Evolutionary conservation across 1,140 invertebrate species (phyloP).

Genomic region (Gryllus bimaculatus): DNA sequence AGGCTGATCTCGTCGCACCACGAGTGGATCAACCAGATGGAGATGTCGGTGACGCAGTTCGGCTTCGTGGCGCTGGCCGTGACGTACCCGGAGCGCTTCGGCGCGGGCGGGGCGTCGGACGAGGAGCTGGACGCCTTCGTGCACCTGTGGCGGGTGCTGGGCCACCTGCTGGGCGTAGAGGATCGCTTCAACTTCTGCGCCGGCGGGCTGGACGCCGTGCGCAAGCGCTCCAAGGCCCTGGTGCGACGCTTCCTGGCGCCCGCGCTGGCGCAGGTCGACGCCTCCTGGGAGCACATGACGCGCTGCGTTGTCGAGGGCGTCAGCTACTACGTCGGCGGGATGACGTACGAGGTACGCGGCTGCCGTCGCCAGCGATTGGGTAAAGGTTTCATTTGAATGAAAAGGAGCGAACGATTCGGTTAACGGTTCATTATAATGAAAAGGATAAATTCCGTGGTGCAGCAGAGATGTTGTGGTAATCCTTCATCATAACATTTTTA

Average conservation of each 20-base stretch:
- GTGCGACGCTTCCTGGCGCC: constrained; percentile 33
- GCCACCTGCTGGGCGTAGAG: constrained; percentile 37
- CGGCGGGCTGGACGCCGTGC: constrained; percentile 35
- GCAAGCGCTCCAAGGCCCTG: constrained; percentile 33
- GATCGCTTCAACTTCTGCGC: constrained; percentile 47
- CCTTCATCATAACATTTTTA: no score
- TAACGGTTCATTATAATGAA: no score
- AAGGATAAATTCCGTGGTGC: no score
- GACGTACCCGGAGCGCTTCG: constrained; percentile 27
- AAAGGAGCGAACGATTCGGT: no score
- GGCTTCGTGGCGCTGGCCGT: constrained; percentile 19
- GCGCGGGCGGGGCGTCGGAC: constrained; percentile 26
- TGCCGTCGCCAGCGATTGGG: no score
- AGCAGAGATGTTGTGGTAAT: no score
- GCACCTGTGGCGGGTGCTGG: constrained; percentile 41
- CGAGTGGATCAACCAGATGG: constrained; percentile 20
- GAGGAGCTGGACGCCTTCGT: constrained; percentile 37
- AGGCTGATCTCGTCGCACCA: not conserved
- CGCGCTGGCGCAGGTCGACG: constrained; percentile 31
- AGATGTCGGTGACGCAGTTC: constrained; percentile 21
- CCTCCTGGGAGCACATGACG: constrained; percentile 39
- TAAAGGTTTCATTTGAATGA: no score
- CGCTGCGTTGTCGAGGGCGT: constrained; percentile 33
- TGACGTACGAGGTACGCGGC: constrained; percentile 27
- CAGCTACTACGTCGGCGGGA: constrained; percentile 29